Conservation (phyloP, 2,113 vertebrate genomes). For the Rattus rattus region DNA sequence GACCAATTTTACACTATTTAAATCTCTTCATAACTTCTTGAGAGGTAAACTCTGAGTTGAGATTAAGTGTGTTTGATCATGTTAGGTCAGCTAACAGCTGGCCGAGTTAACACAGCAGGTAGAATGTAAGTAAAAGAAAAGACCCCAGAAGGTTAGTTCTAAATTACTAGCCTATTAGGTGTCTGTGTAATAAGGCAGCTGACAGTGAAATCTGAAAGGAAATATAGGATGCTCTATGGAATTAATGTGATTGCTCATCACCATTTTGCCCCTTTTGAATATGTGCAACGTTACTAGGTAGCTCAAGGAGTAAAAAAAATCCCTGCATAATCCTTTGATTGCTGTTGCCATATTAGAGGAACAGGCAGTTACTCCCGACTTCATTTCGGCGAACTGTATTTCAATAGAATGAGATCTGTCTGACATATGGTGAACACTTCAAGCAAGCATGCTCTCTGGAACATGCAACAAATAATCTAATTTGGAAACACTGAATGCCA, state of each 20-base stretch:
- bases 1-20: neutral
- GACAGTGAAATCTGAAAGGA: neutral
- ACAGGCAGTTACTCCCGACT: slow-evolving; percentile 51
- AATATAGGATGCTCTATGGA: neutral
- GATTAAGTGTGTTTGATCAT: neutral
- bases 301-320: neutral
- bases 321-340: slow-evolving; percentile 33
- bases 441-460: slow-evolving; percentile 68
- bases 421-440: slow-evolving; percentile 73
- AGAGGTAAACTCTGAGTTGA: neutral
- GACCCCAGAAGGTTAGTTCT: neutral
- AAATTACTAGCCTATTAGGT: neutral
- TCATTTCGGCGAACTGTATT: slow-evolving; percentile 70
- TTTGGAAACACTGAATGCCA: slow-evolving; percentile 76
- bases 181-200: neutral
- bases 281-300: neutral
- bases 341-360: slow-evolving; percentile 18
- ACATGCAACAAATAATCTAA: slow-evolving; percentile 80
- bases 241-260: neutral
- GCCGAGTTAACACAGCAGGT: neutral
- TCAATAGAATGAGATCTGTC: slow-evolving; percentile 67
- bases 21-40: neutral
- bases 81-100: neutral
- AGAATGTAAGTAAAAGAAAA: neutral
- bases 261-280: neutral